Conservation (phyloP, 2,888 invertebrate species). For the Eristalinus aeneus region DNA sequence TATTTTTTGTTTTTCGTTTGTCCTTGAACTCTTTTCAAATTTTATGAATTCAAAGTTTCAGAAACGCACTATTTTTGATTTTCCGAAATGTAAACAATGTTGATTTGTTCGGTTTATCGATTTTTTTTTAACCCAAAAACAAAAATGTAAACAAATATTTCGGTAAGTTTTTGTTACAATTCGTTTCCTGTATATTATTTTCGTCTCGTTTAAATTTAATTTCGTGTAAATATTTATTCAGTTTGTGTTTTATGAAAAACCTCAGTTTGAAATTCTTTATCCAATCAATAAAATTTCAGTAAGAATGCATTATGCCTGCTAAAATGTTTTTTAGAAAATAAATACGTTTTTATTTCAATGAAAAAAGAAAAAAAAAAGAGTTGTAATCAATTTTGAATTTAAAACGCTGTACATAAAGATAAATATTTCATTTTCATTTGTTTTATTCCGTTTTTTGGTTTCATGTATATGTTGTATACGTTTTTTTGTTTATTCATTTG, state of each 20-base stretch:
- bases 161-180: constrained; percentile 64
- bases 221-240: constrained; percentile 53
- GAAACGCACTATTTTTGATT: constrained; percentile 45
- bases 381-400: constrained; percentile 16
- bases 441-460: constrained; percentile 43
- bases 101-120: constrained; percentile 32
- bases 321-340: constrained; percentile 68
- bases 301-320: constrained; percentile 70
- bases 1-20: constrained; percentile 19
- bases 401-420: constrained; percentile 62
- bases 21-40: background rate
- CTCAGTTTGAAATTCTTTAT: constrained; percentile 23
- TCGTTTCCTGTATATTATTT: constrained; percentile 39
- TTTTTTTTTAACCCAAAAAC: constrained; percentile 39
- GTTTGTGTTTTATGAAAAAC: constrained; percentile 9
- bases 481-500: constrained; percentile 34
- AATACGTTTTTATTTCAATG: constrained; percentile 72
- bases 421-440: constrained; percentile 21
- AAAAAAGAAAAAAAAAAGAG: constrained; percentile 72
- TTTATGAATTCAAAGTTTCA: constrained; percentile 39
- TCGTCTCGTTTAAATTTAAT: constrained; percentile 18
- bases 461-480: constrained; percentile 65
- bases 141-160: constrained; percentile 51
- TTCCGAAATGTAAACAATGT: constrained; percentile 58
- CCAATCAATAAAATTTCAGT: constrained; percentile 60